phyloP scores from a whole-genome alignment of 2,797 vertebrate genomes.

The Heteromormyrus szaboi region DNA sequence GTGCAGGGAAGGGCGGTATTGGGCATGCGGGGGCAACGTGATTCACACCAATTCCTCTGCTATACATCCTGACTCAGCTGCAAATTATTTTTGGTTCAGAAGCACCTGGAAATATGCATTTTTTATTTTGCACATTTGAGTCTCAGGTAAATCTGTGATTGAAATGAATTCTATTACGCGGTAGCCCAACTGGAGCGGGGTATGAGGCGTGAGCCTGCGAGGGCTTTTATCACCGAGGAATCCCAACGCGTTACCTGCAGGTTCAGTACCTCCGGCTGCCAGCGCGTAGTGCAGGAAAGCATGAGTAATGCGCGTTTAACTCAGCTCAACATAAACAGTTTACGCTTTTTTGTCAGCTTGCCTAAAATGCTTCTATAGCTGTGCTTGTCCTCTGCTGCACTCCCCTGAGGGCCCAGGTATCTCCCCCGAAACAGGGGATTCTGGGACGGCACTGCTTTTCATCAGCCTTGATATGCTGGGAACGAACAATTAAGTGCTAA shows the following conservation, averaged over 20 bases:
- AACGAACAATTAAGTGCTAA: constrained; percentile 2
- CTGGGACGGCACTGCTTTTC: not conserved
- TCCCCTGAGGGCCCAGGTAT: not conserved
- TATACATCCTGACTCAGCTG: not conserved
- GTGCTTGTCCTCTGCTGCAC: not conserved
- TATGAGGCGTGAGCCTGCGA: not conserved
- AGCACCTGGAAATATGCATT: not conserved
- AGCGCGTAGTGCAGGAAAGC: not conserved
- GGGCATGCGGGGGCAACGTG: not conserved
- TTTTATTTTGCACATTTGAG: not conserved
- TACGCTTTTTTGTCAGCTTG: constrained; percentile 4
- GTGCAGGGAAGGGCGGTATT: not conserved
- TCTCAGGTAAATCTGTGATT: not conserved
- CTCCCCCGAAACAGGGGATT: not conserved
- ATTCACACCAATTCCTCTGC: not conserved
- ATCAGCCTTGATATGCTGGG: not conserved
- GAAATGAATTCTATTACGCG: not conserved
- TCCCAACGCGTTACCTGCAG: not conserved
- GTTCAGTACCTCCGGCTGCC: not conserved
- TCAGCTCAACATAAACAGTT: not conserved
- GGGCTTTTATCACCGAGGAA: not conserved
- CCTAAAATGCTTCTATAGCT: not conserved
- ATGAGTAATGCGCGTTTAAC: constrained; percentile 1
- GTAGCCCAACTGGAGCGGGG: not conserved
- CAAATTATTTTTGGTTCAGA: not conserved